Evolutionary conservation across 2,797 vertebrate genomes (phyloP).

Genomic region (Prionace glauca): DNA sequence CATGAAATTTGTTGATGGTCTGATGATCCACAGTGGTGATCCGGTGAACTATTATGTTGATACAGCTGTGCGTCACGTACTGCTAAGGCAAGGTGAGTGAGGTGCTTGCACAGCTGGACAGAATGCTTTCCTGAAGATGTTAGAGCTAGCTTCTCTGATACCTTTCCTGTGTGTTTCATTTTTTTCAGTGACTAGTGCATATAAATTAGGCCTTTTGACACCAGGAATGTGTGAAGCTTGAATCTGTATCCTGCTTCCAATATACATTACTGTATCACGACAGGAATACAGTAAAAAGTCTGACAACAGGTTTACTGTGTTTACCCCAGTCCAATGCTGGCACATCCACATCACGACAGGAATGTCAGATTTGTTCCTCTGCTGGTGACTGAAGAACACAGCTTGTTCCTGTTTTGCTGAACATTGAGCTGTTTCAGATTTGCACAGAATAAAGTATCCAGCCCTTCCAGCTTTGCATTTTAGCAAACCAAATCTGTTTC

Average conservation of each 20-base stretch:
- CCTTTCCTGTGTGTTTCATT: neutral
- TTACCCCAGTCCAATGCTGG: too few relatives aligned
- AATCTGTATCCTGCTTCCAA: neutral
- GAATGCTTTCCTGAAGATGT: constrained; percentile 45
- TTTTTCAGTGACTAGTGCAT: neutral
- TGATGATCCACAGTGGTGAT: constrained; percentile 99
- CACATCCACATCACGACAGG: too few relatives aligned
- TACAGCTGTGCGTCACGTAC: constrained; percentile 89
- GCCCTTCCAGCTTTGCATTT: neutral
- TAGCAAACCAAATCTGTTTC: too few relatives aligned
- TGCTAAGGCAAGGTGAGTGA: constrained; percentile 87
- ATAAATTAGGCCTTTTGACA: neutral
- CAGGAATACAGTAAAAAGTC: neutral
- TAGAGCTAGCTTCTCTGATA: neutral
- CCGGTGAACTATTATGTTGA: constrained; percentile 97
- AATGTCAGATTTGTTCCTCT: neutral
- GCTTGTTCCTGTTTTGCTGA: too few relatives aligned
- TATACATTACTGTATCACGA: too few relatives aligned
- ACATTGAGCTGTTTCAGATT: neutral
- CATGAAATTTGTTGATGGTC: constrained; percentile 97
- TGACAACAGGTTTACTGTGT: too few relatives aligned
- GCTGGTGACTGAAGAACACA: neutral
- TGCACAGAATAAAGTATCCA: neutral
- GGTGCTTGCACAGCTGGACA: neutral
- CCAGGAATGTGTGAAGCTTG: neutral